Percentiles rank a stretch among this genome's conserved stretches.
phyloP scores from a whole-genome alignment of 1,140 invertebrate genomes.

The Macrosteles quadrilineatus region DNA sequence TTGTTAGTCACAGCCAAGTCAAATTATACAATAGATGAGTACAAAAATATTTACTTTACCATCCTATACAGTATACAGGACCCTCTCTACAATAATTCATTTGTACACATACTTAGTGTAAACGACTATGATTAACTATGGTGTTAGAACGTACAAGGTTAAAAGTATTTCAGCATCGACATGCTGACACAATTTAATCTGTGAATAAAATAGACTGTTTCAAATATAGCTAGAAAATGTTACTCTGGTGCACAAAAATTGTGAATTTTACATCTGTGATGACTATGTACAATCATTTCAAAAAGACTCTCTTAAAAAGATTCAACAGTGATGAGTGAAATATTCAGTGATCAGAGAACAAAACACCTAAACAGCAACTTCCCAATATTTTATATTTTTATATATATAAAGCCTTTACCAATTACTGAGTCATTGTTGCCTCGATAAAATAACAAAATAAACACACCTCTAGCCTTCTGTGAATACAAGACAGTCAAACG shows the following conservation, averaged over 20 bases:
- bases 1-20: slow-evolving; percentile 4
- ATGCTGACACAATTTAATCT: neutral
- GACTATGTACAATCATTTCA: neutral
- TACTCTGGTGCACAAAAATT: neutral
- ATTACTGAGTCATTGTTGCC: neutral
- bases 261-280: neutral
- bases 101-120: neutral
- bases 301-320: neutral
- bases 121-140: neutral
- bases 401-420: slow-evolving; percentile 12
- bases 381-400: neutral
- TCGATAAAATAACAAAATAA: neutral
- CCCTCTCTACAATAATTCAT: neutral
- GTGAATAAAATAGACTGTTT: neutral
- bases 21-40: slow-evolving; percentile 12
- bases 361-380: neutral
- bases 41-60: slow-evolving; percentile 12
- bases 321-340: neutral
- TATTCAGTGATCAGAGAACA: neutral
- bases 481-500: neutral
- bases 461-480: neutral
- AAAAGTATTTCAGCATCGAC: neutral
- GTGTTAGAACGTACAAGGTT: neutral
- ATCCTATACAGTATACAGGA: neutral
- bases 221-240: neutral